A percentile compares a stretch with the other conserved stretches of the same genome.
phyloP scores from a whole-genome alignment of 2,888 invertebrate genomes.

The Nephrotoma appendiculata region DNA sequence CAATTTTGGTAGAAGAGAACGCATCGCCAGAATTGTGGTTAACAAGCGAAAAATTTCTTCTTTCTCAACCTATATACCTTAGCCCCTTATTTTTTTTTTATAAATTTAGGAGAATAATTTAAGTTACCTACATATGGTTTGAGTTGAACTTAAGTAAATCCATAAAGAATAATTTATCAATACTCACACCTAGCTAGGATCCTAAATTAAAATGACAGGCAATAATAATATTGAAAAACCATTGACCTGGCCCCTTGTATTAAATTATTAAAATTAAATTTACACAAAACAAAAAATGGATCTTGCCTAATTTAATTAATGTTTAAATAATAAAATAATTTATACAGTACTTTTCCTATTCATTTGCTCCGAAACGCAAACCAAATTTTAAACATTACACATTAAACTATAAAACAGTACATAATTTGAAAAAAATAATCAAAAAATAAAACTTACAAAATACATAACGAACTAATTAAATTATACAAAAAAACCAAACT shows the following conservation, averaged over 20 bases:
- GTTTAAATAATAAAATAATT: not conserved
- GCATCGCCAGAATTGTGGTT: too few relatives aligned
- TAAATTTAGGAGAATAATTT: too few relatives aligned
- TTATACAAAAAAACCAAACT: conserved; percentile 1
- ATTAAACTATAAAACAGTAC: not conserved
- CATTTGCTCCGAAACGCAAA: not conserved
- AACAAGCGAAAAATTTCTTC: too few relatives aligned
- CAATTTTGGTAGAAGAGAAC: too few relatives aligned
- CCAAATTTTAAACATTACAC: not conserved
- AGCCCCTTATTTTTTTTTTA: too few relatives aligned
- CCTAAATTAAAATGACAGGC: too few relatives aligned
- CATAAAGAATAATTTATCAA: too few relatives aligned
- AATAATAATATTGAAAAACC: not conserved
- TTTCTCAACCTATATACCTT: too few relatives aligned
- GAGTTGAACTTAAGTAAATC: too few relatives aligned
- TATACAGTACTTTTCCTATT: not conserved
- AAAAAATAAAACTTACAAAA: not conserved
- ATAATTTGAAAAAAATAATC: not conserved
- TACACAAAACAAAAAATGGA: not conserved
- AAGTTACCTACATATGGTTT: too few relatives aligned
- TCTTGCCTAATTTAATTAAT: not conserved
- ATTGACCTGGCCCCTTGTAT: not conserved
- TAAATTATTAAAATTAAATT: not conserved
- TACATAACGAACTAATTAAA: not conserved
- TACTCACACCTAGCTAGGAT: too few relatives aligned